Evolutionary conservation across 2,113 vertebrate genomes (phyloP), one percentile per base, ranked within the genome.

Genomic region (Lipophrys pholis): DNA sequence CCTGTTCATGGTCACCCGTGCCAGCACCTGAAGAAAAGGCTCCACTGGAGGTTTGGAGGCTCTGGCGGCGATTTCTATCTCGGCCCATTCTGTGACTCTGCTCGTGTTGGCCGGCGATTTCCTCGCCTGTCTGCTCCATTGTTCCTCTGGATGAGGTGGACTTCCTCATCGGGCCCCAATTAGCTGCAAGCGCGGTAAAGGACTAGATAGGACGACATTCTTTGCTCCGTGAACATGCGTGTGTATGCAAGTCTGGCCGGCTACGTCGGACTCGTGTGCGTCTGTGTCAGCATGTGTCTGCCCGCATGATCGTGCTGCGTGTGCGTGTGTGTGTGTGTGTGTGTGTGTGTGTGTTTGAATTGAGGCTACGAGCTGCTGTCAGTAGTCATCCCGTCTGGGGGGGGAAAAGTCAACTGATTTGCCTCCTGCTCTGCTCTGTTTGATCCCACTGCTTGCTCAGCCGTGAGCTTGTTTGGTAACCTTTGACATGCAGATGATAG

Each of bases 361-460:
- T 6, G 58, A 69, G 80, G 71, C 63, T 78, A 73, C 58, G 77
- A 58, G 82, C 75, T 68, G 73, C 78, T 87, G 87, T 90, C 91
- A 82, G 73, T 39, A 69, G 56, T 81, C 70, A 79, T 87, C 80
- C 70, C 9, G 0, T 84, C 64, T 51, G 69, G 4, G 21, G 65
- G 66, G 41, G 54, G 62, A 61, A 66, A 76, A 80, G 85, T 78
- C 76, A 82, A 84, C 67, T 79, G 84, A 82, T 90, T 81, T 85
- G 75, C 75, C 75, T 85, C 55, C 62, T 72, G 80, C 72, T 83
- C 86, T 59, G 42, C 64, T 54, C 49, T 76, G 74, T 89, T 84
- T 87, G 88, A 84, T 84, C 78, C 67, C n/a, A 15, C 75, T 81
- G 82, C 74, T 81, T 68, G 80, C 84, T 83, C 66, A 82, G 69